Evolutionary conservation across 2,888 invertebrate genomes (phyloP).

Genomic region (Congeria kusceri): DNA sequence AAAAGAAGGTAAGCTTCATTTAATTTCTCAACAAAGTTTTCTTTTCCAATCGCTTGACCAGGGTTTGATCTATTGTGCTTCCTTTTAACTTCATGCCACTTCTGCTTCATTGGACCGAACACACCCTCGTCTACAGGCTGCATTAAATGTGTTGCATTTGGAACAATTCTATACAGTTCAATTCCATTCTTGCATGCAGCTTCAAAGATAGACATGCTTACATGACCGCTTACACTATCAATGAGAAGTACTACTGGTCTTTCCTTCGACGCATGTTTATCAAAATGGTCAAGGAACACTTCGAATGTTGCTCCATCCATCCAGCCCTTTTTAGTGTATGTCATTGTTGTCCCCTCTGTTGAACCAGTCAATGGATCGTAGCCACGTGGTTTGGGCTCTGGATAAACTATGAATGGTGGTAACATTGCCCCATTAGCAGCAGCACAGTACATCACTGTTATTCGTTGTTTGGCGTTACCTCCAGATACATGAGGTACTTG

Average conservation of each 20-base stretch:
- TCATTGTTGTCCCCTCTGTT: conserved; percentile 25
- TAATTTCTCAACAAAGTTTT: conserved; percentile 44
- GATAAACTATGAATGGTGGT: conserved; percentile 48
- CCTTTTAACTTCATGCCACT: conserved; percentile 16
- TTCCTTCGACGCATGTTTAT: conserved; percentile 22
- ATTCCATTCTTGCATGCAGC: conserved; percentile 30
- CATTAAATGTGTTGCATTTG: conserved; percentile 51
- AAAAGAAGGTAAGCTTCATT: conserved; percentile 44
- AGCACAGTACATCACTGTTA: conserved; percentile 53
- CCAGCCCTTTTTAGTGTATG: conserved; percentile 51
- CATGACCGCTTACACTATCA: conserved; percentile 38
- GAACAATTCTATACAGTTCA: conserved; percentile 47
- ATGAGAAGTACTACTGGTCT: conserved; percentile 35
- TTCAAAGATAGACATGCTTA: conserved; percentile 17
- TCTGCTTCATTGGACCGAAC: conserved; percentile 21
- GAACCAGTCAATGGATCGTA: conserved; percentile 45
- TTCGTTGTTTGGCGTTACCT: conserved; percentile 29
- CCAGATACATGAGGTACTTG: conserved; percentile 51
- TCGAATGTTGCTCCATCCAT: conserved; percentile 40
- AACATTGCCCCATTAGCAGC: conserved; percentile 42
- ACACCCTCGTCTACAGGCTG: conserved; percentile 36
- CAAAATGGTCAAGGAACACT: conserved; percentile 37
- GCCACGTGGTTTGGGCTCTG: conserved; percentile 28
- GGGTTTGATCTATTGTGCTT: conserved; percentile 21
- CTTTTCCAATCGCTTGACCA: conserved; percentile 27